Evolutionary conservation across 2,797 vertebrate species (phyloP).

Genomic region (Agapornis canus): DNA sequence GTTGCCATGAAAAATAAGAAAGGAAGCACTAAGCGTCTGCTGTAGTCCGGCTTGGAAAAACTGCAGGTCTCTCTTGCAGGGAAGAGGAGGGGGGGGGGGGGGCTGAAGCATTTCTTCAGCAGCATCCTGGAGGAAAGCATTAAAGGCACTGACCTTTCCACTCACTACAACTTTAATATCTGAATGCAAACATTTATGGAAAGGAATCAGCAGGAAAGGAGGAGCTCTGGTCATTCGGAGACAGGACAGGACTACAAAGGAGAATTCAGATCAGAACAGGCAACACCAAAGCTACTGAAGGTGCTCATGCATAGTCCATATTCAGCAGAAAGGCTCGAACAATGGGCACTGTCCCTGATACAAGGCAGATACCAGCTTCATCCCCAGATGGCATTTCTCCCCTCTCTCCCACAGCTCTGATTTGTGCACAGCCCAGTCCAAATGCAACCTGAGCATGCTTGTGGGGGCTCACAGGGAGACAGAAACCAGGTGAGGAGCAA

Average conservation of each 20-base stretch:
- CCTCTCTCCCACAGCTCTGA: accelerated
- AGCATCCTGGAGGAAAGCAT: background rate
- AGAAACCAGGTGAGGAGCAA: accelerated
- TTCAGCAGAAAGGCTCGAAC: background rate
- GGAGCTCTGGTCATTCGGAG: background rate
- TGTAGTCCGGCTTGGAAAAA: background rate
- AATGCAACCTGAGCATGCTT: background rate
- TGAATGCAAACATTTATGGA: background rate
- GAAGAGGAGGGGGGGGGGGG: background rate
- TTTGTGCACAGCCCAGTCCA: background rate
- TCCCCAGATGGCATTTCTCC: background rate
- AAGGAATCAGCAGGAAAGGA: background rate
- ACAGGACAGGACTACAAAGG: accelerated
- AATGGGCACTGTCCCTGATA: accelerated
- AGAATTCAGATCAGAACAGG: background rate
- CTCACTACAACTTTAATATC: background rate
- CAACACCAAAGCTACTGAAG: background rate
- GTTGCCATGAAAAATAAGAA: background rate
- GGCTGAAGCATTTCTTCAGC: background rate
- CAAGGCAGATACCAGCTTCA: background rate
- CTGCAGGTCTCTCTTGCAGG: accelerated
- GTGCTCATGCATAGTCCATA: accelerated
- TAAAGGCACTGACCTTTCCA: background rate
- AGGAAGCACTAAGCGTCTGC: background rate
- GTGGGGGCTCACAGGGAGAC: accelerated